Evolutionary conservation across 2,888 invertebrate species (phyloP), one percentile per base, ranked within the genome.

Genomic region (Andrena marginata): DNA sequence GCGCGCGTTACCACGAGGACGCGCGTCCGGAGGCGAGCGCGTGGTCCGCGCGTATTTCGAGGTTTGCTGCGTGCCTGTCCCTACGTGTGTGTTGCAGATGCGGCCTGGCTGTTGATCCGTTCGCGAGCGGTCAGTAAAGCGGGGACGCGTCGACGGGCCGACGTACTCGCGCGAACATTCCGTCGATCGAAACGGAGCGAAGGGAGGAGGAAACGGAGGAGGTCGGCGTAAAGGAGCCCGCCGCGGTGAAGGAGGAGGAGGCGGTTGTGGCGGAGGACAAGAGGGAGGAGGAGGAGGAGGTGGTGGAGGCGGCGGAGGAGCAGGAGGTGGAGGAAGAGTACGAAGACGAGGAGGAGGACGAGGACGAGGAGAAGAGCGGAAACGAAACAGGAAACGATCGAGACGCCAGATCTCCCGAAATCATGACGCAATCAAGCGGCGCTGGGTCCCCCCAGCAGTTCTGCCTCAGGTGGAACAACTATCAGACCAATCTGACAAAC

Each of bases 381-480:
- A 35, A 49, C 69, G 64, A 65, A 54, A 69, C 33, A 64, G 54
- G 60, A 78, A 56, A 76, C 60, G 73, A 73, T 42, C 56, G 56
- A 31, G 72, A 63, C 54, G n/a, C 8, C 51, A 69, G 51, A 56
- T 79, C 54, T 13, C 42, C 59, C 85, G 76, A 84, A 80, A 91
- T 85, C 85, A 92, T 94, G 93, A 92, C 93, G 87, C 93, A 94
- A 94, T 95, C 95, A 93, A 95, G 95, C 93, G 94, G 94, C 65
- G 94, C 95, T 82, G 95, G 95, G 88, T 95, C 95, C 81, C 96
- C 97, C 93, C 98, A 98, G 95, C 98, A 98, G 94, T 98, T 98
- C 95, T 98, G 98, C 94, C 95, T 98, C 92, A 96, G 98, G 86
- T 98, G 98, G 98, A 98, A 98, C 95, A 98, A 98, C 94, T 98